Base-by-base conservation (phyloP, 2,797 vertebrate genomes). In the Thaleichthys pacificus region DNA sequence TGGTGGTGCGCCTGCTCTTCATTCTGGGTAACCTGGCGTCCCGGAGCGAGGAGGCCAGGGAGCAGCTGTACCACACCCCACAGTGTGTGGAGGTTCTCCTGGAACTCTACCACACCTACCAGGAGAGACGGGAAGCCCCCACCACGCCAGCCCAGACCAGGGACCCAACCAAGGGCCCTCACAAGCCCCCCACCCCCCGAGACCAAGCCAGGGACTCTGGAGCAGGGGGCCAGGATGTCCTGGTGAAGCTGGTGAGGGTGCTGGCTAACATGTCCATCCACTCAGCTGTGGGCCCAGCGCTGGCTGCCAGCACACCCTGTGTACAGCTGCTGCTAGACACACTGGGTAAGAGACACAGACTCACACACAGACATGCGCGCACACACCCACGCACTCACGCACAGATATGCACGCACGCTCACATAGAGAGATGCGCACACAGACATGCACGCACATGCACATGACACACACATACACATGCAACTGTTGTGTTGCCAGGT, bases 1-100 rank as follows among this genome's bases (percentile, higher is more conserved):
- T 99, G 63, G 93, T 97, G 5, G 85, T 99, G 61, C 96, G 94
- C 57, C 88, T 99, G 69, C 81, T 97, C 75, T 99, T 98, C 88
- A 95, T 94, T 67, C 93, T 99, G 60, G 97, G 96, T 75, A 99
- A 98, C 89, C 91, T 99, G 86, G 96, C 95, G 1, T 93, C 94
- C 28, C 94, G 93, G 78, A 93, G 87, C 66, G 86, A 92, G 15
- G 87, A 89, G 66, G 92, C 96, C 35, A 92, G 95, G 3, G 91
- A 89, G 84, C 87, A 85, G 68, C 91, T 98, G 71, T 95, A 91
- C 83, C 86, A 87, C 73, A 91, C 93, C 80, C 63, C 89, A 22
- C 89, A 84, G 77, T 93, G 93, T 69, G 12, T 94, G 82, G 81
- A 86, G 7, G 91, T 89, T 0, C 91, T 99, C 75, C 83, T 95